A percentile compares a stretch with the other conserved stretches of the same genome.
These are phyloP conservation scores for Anseranas semipalmata DNA, from an alignment of 2,113 vertebrate genomes.

Conservation along the genomic window DNA sequence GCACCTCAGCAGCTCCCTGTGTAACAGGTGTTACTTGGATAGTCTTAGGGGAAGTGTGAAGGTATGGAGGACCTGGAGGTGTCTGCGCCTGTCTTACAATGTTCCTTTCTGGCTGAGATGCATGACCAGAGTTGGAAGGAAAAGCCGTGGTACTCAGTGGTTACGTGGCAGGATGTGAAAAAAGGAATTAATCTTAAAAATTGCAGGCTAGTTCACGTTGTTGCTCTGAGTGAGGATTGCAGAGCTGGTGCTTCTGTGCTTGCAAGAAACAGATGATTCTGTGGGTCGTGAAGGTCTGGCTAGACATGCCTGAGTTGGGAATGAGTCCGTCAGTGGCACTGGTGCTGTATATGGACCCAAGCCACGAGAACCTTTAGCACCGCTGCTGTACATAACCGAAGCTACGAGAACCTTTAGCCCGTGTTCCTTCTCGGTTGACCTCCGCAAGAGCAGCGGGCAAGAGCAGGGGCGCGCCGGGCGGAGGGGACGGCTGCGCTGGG, in stretches of 20 bases:
- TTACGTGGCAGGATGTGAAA: not conserved
- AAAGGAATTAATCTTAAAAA: not conserved
- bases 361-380: not conserved
- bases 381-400: not conserved
- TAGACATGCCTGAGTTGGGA: not conserved
- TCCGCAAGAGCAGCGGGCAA: not conserved
- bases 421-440: rapidly evolving
- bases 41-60: not conserved
- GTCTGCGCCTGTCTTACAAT: not conserved
- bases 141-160: not conserved
- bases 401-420: not conserved
- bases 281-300: not conserved
- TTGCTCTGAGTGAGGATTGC: not conserved
- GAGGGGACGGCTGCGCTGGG: not conserved
- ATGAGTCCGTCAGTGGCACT: not conserved
- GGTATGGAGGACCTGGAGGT: not conserved
- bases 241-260: not conserved
- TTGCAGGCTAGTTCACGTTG: not conserved
- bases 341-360: not conserved
- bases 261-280: not conserved
- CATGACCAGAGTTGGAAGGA: not conserved
- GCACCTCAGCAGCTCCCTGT: not conserved
- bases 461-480: not conserved
- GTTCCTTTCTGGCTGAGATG: not conserved
- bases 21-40: not conserved